Base-by-base conservation (phyloP, 1,140 invertebrate species). In the Drosophila gunungcola region DNA sequence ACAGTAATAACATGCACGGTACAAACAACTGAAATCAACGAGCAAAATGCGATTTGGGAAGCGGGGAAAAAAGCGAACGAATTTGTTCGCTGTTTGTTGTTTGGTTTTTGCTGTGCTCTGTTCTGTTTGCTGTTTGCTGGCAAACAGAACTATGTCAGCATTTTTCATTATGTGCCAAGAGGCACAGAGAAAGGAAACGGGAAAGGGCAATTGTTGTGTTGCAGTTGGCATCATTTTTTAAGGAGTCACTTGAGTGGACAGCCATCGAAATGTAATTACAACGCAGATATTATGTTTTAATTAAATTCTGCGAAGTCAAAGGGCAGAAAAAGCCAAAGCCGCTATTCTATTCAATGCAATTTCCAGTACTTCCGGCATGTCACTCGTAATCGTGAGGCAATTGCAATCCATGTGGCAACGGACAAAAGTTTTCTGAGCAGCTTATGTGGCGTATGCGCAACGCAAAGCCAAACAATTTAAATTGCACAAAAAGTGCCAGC, bases 381-480 rank as follows among this genome's bases (percentile, higher is more conserved):
- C 27, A 34, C 36, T 36, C n/a, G n/a, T 1, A n/a, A 9, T 34
- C 43, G 21, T 46, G 10, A 48, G 25, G 46, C 53, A 41, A 12
- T 42, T 16, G 55, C 43, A 41, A 34, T 43, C 38, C 36, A 38
- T 55, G 69, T 16, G 65, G 41, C 29, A 11, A 3, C 10, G 29
- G 25, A 48, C 25, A 29, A 76, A 76, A 77, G 43, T 77, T 77
- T 52, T 38, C 36, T 51, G 65, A 55, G 64, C 72, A 48, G 57
- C 73, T 69, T 76, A 81, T 42, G 78, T 69, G 78, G 78, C 78
- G 77, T 79, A 73, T 79, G 76, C 68, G 52, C 70, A 73, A 73
- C 69, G 61, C 55, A 79, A 78, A 79, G 76, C 76, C 68, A 53
- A 74, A 73, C 57, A 73, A 79, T 79, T 80, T 80, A 67, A 80